Base-by-base conservation (phyloP, 2,113 vertebrate genomes). In the Heteronetta atricapilla region DNA sequence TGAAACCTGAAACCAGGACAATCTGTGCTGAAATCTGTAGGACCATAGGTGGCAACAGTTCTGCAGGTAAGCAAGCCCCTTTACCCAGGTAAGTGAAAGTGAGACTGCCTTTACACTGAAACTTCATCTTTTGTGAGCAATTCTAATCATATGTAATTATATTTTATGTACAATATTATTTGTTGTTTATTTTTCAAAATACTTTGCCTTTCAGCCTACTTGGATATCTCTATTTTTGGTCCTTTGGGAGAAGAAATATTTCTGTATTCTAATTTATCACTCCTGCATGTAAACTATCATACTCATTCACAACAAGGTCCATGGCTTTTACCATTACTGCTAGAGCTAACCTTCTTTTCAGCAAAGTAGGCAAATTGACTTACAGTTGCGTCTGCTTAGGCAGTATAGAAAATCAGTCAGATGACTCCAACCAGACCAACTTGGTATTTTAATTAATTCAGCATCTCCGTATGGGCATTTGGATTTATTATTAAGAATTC, bases 401-500 rank as follows among this genome's bases (percentile, higher is more conserved):
- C 36, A 67, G 59, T 73, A 77, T 1, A 78, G 52, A 90, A 90
- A 89, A 93, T 80, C 70, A 80, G 80, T 83, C 63, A 52, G 31
- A 73, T 80, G 18, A 89, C 46, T 93, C 86, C 48, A 93, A 84
- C 28, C 68, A 80, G 70, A 80, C 15, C 36, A 33, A 74, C 36
- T 89, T 46, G 38, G 55, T 52, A 80, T 23, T 56, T 22, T 36
- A 92, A 90, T 80, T 85, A 92, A 83, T 89, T 93, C 69, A 86
- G 38, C 28, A 88, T 82, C 73, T 60, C 52, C 76, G 69, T 29
- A 16, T 31, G 74, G 58, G 82, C 60, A 64, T 74, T 95, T 88
- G 69, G 76, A 91, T 55, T 74, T 67, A 42, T 5, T 36, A 69
- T 76, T 53, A 90, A 60, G 38, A 88, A 90, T 25, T 75, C 38